A percentile compares a stretch with the other conserved stretches of the same genome.
These are phyloP conservation scores for Drosophila mauritiana DNA, from an alignment of 1,140 invertebrate genomes.

Conservation along the genomic window DNA sequence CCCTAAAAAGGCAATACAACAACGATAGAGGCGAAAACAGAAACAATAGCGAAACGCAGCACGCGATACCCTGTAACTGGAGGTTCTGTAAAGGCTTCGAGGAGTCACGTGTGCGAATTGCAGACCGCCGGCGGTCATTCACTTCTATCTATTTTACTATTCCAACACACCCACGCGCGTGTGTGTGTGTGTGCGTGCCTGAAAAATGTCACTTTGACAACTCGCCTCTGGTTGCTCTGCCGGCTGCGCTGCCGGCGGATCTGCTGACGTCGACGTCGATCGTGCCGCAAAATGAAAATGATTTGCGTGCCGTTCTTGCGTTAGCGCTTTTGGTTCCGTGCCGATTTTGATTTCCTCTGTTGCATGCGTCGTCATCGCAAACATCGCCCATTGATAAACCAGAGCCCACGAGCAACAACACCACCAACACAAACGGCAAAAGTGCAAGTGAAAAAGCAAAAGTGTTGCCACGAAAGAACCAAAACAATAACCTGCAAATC, in stretches of 20 bases:
- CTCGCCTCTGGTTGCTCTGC: conserved; percentile 23
- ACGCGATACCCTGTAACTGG: conserved; percentile 48
- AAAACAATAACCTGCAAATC: conserved; percentile 34
- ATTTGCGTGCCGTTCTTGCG: conserved; percentile 78
- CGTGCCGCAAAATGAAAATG: conserved; percentile 57
- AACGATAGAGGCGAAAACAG: conserved; percentile 11
- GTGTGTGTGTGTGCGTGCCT: conserved; percentile 27
- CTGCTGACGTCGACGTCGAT: conserved; percentile 29
- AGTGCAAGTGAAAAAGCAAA: conserved; percentile 71
- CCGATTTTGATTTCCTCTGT: conserved; percentile 69
- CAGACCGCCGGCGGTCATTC: conserved; percentile 64
- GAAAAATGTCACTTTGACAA: conserved; percentile 70
- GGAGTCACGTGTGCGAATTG: conserved; percentile 59
- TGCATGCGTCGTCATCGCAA: conserved; percentile 72
- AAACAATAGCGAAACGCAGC: conserved; percentile 34
- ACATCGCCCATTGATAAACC: conserved; percentile 53
- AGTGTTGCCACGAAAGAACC: conserved; percentile 55
- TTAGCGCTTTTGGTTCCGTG: conserved; percentile 60
- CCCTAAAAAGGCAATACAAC: conserved; percentile 13
- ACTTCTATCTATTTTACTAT: conserved; percentile 10
- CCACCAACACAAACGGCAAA: conserved; percentile 36
- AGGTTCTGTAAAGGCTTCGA: conserved; percentile 5
- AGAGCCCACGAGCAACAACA: conserved; percentile 36
- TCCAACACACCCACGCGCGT: background rate
- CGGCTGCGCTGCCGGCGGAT: conserved; percentile 13